Evolutionary conservation across 2,888 invertebrate genomes (phyloP).

Genomic region (Tortrix viridana): DNA sequence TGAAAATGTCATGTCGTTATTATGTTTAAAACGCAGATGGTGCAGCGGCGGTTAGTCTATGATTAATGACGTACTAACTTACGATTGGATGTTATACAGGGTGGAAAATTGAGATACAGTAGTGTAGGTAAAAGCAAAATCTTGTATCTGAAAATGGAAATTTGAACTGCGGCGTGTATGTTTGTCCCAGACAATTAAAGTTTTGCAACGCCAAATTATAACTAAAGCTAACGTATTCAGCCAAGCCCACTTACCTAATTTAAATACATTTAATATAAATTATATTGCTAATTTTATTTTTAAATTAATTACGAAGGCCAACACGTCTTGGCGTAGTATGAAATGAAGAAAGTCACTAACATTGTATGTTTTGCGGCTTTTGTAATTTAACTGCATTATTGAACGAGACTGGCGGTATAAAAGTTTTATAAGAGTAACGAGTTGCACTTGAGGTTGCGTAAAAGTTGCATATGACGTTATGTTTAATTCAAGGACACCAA

Average conservation of each 20-base stretch:
- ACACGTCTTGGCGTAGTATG: background rate
- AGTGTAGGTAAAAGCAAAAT: too few species aligned
- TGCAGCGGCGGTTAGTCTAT: too few species aligned
- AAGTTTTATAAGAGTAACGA: background rate
- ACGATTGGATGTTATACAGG: too few species aligned
- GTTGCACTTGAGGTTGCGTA: constrained; percentile 13
- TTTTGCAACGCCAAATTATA: background rate
- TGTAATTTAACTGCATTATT: background rate
- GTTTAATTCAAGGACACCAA: constrained; percentile 35
- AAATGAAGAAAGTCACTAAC: constrained; percentile 1
- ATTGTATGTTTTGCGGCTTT: background rate
- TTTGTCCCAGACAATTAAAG: too few species aligned
- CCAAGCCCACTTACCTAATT: constrained; percentile 23
- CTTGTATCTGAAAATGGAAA: too few species aligned
- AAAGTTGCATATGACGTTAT: constrained; percentile 31
- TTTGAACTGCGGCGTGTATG: too few species aligned
- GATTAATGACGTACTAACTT: too few species aligned
- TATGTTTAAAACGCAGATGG: too few species aligned
- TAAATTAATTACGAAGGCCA: constrained; percentile 10
- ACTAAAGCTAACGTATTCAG: constrained; percentile 7
- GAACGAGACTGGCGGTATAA: background rate
- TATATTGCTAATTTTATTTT: constrained; percentile 18
- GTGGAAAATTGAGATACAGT: too few species aligned
- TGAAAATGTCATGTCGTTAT: too few species aligned
- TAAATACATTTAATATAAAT: constrained; percentile 26